Base-by-base conservation (phyloP, 1,140 invertebrate species). In the Phocides pigmalion region DNA sequence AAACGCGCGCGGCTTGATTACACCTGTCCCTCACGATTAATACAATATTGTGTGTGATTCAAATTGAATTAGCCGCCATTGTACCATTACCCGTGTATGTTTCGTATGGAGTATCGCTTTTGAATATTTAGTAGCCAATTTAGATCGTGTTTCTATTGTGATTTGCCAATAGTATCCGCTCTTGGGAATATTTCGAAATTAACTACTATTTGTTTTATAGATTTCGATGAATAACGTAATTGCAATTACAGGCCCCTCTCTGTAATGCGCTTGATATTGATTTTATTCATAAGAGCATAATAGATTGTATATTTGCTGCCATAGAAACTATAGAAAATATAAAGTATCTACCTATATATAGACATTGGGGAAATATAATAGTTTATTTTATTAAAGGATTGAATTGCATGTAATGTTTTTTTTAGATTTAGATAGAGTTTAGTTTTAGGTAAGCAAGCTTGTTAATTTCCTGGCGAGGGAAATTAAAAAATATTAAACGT, bases 101-200 rank as follows among this genome's bases (percentile, higher is more conserved):
- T 86, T 82, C 83, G 69, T 85, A 82, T 69, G 72, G 81, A 77
- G 77, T 83, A 87, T 87, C 82, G 84, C 66, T 87, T 86, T 81
- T 90, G 87, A 90, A 90, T 90, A 90, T 88, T 90, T 90, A 87
- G 83, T 82, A 87, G 78, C 75, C 84, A 90, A 90, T 89, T 89
- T 84, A 81, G 82, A 83, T 78, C 75, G 76, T 79, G 78, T 83
- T 81, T 71, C 79, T 82, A 83, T 82, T 87, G 81, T 84, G 85
- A 83, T 86, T 84, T 79, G 76, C 65, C 66, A 81, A 83, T 83
- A 76, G 71, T 76, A 74, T 74, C 74, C 64, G 51, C 56, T 61
- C 56, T 47, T 59, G 25, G 42, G 42, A 46, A 19, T 46, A 19
- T 59, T 59, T 59, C 25, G n/a, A 28, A 19, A 46, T 17, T 46